These are phyloP conservation scores for Holacanthella duospinosa DNA, from an alignment of 2,888 invertebrate genomes.

Conservation along the genomic window DNA sequence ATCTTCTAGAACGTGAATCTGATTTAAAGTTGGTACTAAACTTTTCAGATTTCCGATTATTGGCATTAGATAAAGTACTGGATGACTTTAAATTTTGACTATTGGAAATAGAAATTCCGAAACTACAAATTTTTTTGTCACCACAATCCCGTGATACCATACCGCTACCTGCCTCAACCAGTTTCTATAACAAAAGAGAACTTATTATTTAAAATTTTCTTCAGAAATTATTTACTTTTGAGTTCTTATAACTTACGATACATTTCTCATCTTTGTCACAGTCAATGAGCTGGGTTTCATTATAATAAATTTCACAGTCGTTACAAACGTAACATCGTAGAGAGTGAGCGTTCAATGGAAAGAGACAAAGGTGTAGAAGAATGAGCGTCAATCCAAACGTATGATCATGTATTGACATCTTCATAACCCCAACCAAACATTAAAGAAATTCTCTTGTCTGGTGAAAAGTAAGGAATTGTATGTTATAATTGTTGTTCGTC, in stretches of 20 bases:
- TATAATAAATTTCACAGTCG: slow-evolving; percentile 24
- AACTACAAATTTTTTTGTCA: neutral
- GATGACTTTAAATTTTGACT: no score
- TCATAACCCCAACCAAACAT: no score
- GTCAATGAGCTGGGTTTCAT: slow-evolving; percentile 13
- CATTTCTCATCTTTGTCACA: slow-evolving; percentile 28
- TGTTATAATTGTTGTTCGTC: no score
- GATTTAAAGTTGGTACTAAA: no score
- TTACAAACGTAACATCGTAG: slow-evolving; percentile 33
- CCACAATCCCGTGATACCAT: neutral
- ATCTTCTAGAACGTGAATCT: no score
- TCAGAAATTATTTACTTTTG: neutral
- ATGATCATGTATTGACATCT: no score
- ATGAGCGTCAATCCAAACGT: neutral
- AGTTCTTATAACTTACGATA: slow-evolving; percentile 27
- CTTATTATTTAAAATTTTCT: neutral
- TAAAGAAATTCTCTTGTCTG: no score
- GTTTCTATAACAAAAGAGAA: neutral
- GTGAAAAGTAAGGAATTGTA: no score
- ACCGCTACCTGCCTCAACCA: neutral
- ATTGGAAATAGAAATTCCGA: no score
- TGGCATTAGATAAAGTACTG: neutral
- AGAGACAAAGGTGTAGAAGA: neutral
- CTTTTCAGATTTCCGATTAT: neutral
- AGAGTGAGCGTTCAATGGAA: neutral